phyloP scores from a whole-genome alignment of 2,888 invertebrate genomes.

The Eupithecia abbreviata region DNA sequence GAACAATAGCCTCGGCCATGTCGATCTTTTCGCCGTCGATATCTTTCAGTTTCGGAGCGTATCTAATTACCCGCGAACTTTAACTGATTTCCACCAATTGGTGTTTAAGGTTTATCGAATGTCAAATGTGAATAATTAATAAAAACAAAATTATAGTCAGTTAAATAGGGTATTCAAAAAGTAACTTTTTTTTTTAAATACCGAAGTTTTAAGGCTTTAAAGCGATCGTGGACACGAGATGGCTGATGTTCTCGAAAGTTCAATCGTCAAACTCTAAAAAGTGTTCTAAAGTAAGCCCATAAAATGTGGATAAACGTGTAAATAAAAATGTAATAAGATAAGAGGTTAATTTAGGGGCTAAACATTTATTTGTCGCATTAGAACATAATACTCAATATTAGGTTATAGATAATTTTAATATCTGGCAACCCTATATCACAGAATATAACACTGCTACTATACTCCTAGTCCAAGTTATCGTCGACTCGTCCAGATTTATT shows the following conservation, averaged over 20 bases:
- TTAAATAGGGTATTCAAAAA: not conserved
- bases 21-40: slow-evolving; percentile 52
- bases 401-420: not conserved
- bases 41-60: slow-evolving; percentile 57
- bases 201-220: not conserved
- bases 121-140: not conserved
- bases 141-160: no score
- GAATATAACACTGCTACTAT: slow-evolving; percentile 36
- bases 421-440: slow-evolving; percentile 20
- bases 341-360: not conserved
- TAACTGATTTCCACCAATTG: slow-evolving; percentile 6
- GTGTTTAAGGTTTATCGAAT: not conserved
- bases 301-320: not conserved
- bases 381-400: not conserved
- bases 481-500: slow-evolving; percentile 60
- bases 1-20: slow-evolving; percentile 43
- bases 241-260: not conserved
- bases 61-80: slow-evolving; percentile 8
- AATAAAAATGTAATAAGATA: not conserved
- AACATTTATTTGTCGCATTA: not conserved
- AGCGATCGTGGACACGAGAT: not conserved
- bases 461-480: slow-evolving; percentile 35
- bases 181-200: not conserved
- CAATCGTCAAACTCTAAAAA: not conserved
- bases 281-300: not conserved